Evolutionary conservation across 92 coral and sea anemone species (phyloP), one percentile per base, ranked within the genome.

Genomic region (Blastomussa wellsi): DNA sequence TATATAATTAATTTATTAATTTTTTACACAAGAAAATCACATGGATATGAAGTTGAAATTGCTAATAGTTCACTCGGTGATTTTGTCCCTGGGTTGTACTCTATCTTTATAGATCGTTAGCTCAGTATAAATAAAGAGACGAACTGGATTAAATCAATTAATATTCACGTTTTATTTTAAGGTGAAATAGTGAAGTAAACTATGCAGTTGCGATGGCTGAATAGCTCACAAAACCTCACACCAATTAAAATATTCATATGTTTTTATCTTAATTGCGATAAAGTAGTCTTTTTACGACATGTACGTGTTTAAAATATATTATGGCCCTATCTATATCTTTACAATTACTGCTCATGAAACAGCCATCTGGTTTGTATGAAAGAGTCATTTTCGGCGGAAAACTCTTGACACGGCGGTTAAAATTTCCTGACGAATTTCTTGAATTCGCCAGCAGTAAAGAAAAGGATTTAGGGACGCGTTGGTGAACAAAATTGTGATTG

Each of bases 371-470:
- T 65, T 26, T 39, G 16, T 33, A 69, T 31, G 12, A 31, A 29
- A 19, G 9, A 0, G 3, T 73, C 13, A 36, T 28, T 41, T 72
- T 51, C 72, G 48, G 39, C 79, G 53, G 16, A 36, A 39, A 26
- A 53, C 6, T n/a, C 57, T 82, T 17, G 52, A 26, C 14, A 31
- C 32, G 28, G 55, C 42, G 19, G 19, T 17, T 52, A 39, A 9
- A 72, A 72, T 72, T 73, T 82, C 79, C 10, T 28, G 68, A 0
- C 86, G 80, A 20, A 82, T 55, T 39, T 82, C 79, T 13, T 31
- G 86, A 74, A 82, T 82, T 72, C 86, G 29, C 79, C 79, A 57
- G 14, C 86, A 82, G 12, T 82, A 82, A 28, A 82, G 79, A 74
- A 82, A 82, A 22, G 86, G 86, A 26, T 82, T 82, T 11, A 82